phyloP scores from a whole-genome alignment of 2,888 invertebrate genomes.

The Pristionchus entomophagus region DNA sequence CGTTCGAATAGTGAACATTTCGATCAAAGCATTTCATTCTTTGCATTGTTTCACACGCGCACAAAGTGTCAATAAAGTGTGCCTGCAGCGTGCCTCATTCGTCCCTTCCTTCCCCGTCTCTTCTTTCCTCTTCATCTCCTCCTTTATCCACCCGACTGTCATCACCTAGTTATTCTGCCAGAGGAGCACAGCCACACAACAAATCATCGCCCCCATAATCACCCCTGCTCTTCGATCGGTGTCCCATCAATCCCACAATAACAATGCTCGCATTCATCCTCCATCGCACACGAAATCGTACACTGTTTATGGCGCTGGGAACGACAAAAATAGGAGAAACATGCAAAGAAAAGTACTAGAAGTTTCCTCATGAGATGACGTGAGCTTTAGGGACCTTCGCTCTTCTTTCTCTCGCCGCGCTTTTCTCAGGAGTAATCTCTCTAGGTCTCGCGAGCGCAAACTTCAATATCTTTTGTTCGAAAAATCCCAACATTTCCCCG shows the following conservation, averaged over 20 bases:
- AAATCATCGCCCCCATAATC: constrained; percentile 17
- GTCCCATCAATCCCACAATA: constrained; percentile 21
- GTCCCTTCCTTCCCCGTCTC: neutral
- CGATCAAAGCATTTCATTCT: neutral
- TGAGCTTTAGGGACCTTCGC: neutral
- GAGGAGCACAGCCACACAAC: neutral
- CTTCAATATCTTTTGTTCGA: neutral
- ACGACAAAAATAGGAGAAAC: neutral
- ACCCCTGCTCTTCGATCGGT: neutral
- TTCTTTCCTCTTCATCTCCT: neutral
- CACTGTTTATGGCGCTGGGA: constrained; percentile 20
- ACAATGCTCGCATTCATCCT: neutral
- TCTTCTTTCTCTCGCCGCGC: neutral
- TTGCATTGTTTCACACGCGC: neutral
- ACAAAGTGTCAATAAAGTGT: neutral
- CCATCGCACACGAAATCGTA: neutral
- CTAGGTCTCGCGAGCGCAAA: neutral
- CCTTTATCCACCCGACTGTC: neutral
- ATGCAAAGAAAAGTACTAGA: neutral
- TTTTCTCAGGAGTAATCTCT: neutral
- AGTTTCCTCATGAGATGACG: neutral
- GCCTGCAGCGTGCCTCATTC: neutral
- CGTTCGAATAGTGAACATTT: too few relatives aligned
- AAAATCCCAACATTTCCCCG: neutral
- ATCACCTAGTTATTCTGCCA: neutral